phyloP scores from a whole-genome alignment of 2,113 vertebrate species.

The Psilopsiagon aymara region DNA sequence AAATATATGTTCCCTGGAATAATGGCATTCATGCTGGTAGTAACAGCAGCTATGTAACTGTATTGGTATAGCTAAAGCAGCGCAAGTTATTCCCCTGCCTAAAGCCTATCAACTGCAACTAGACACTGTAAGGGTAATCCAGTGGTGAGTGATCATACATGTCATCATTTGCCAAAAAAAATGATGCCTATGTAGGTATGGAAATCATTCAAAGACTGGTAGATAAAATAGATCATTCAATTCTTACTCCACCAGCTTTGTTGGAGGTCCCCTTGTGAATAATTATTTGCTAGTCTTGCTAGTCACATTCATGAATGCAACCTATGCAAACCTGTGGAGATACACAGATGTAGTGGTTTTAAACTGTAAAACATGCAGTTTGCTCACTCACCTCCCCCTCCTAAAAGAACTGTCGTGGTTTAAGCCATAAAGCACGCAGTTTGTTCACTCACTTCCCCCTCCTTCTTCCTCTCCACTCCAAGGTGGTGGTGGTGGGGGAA shows the following conservation, averaged over 20 bases:
- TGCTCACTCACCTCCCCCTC: too few relatives aligned
- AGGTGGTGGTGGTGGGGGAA: too few relatives aligned
- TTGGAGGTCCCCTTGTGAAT: neutral
- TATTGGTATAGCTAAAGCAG: neutral
- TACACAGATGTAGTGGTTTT: neutral
- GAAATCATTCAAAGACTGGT: neutral
- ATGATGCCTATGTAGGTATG: accelerated
- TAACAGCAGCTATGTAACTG: neutral
- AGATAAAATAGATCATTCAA: neutral
- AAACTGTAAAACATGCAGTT: too few relatives aligned
- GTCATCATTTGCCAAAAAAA: neutral
- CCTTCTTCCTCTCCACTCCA: too few relatives aligned
- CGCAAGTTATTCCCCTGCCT: neutral
- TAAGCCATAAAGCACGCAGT: too few relatives aligned
- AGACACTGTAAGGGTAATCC: neutral
- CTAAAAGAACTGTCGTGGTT: too few relatives aligned
- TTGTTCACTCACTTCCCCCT: too few relatives aligned
- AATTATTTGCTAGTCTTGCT: neutral
- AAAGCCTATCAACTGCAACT: neutral
- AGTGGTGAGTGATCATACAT: neutral
- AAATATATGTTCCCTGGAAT: neutral
- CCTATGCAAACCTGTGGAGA: neutral
- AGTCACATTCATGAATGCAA: neutral
- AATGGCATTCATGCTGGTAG: neutral
- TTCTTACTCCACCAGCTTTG: neutral